These are phyloP conservation scores for Gobio occitaniae DNA, from an alignment of 2,797 vertebrate species.

Conservation along the genomic window DNA sequence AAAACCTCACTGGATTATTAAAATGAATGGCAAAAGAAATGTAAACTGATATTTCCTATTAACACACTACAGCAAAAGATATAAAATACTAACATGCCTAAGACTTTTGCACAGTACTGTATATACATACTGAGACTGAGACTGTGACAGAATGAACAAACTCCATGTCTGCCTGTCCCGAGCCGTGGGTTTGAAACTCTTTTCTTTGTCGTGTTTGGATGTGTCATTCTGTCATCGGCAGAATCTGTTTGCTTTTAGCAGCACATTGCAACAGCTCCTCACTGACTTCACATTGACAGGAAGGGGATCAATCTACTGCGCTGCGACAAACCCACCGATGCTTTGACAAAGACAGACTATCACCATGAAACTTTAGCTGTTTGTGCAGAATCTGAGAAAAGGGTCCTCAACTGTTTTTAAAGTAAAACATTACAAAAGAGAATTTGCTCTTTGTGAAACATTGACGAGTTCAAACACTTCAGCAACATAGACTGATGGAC, in stretches of 20 bases:
- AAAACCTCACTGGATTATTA: too few relatives aligned
- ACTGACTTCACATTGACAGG: conserved; percentile 22
- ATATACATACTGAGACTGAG: not conserved
- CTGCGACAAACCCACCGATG: not conserved
- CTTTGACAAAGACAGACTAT: conserved; percentile 32
- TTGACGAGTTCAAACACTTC: not conserved
- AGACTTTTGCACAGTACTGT: not conserved
- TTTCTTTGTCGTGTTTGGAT: conserved; percentile 3
- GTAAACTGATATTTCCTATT: too few relatives aligned
- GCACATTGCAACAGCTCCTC: conserved; percentile 5
- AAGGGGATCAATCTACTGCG: conserved; percentile 9
- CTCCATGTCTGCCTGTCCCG: not conserved
- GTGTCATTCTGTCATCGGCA: conserved; percentile 15
- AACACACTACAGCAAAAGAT: too few relatives aligned
- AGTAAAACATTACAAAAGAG: not conserved
- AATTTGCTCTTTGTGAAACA: not conserved
- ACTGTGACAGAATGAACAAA: not conserved
- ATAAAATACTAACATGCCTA: too few relatives aligned
- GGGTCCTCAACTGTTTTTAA: not conserved
- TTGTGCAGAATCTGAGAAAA: conserved; percentile 13
- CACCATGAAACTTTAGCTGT: conserved; percentile 3
- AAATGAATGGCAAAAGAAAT: too few relatives aligned
- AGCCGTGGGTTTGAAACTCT: conserved; percentile 18
- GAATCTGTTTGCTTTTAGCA: conserved; percentile 24
- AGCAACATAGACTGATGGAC: not conserved